These are phyloP conservation scores for Criorhina ranunculi DNA, from an alignment of 2,888 invertebrate species.

Conservation along the genomic window DNA sequence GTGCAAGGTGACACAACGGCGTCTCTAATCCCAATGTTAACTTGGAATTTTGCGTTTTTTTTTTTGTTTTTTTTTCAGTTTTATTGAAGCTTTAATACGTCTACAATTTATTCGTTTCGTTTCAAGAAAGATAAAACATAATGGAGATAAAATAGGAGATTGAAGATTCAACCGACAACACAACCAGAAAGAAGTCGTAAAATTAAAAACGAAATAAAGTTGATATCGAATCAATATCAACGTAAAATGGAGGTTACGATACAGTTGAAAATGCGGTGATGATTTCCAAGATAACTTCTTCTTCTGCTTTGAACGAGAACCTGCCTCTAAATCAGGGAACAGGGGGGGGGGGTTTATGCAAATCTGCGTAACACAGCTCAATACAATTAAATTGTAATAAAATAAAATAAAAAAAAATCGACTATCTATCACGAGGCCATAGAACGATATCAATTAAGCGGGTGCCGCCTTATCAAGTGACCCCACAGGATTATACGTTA, in stretches of 20 bases:
- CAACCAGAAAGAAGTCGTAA: constrained; percentile 16
- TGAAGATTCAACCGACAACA: constrained; percentile 3
- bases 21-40: constrained; percentile 48
- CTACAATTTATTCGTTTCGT: constrained; percentile 62
- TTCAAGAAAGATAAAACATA: constrained; percentile 45
- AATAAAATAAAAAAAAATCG: no score
- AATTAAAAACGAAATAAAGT: constrained; percentile 37
- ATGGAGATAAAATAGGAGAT: constrained; percentile 40
- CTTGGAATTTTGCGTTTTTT: constrained; percentile 56
- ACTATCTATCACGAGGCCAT: constrained; percentile 5
- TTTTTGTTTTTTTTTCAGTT: constrained; percentile 34
- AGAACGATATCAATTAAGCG: constrained; percentile 19
- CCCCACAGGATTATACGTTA: constrained; percentile 11
- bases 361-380: constrained; percentile 8
- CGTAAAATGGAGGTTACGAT: constrained; percentile 13
- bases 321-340: no score
- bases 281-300: constrained; percentile 20
- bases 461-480: constrained; percentile 11
- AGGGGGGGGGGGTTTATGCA: constrained; percentile 11
- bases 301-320: neutral
- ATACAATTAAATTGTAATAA: constrained; percentile 37
- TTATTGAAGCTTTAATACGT: constrained; percentile 54
- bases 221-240: constrained; percentile 42
- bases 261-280: constrained; percentile 13
- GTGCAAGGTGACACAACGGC: constrained; percentile 63